These are phyloP conservation scores for Litoditis marina DNA, from an alignment of 2,888 invertebrate species.

Conservation along the genomic window DNA sequence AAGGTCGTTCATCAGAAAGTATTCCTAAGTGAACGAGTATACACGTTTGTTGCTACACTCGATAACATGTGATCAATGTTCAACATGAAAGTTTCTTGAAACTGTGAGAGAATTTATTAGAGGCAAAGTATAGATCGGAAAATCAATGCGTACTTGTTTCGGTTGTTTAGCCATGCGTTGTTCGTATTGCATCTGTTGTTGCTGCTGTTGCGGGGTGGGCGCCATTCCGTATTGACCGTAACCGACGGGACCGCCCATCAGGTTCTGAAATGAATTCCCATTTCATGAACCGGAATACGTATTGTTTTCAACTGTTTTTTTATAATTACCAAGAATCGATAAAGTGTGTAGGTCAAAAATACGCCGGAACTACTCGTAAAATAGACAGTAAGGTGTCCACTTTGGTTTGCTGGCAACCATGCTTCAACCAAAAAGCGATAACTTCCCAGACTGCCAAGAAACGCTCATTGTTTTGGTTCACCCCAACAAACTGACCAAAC, in stretches of 20 bases:
- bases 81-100: no score
- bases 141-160: conserved; percentile 8
- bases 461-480: no score
- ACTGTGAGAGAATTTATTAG: background rate
- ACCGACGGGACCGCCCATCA: background rate
- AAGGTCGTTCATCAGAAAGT: no score
- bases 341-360: no score
- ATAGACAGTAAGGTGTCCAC: no score
- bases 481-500: no score
- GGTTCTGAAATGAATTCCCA: background rate
- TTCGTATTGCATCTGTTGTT: background rate
- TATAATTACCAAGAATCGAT: no score
- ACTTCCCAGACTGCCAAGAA: background rate
- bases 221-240: conserved; percentile 6
- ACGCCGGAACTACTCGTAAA: no score
- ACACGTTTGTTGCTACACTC: no score
- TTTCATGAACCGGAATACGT: background rate
- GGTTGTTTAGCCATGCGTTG: conserved; percentile 5
- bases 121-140: background rate
- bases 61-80: no score
- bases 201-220: background rate
- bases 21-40: no score
- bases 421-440: background rate
- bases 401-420: background rate
- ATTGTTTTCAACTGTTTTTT: no score